phyloP scores from a whole-genome alignment of 37 sponge, comb jelly and placozoan species.

The Ephydatia muelleri region DNA sequence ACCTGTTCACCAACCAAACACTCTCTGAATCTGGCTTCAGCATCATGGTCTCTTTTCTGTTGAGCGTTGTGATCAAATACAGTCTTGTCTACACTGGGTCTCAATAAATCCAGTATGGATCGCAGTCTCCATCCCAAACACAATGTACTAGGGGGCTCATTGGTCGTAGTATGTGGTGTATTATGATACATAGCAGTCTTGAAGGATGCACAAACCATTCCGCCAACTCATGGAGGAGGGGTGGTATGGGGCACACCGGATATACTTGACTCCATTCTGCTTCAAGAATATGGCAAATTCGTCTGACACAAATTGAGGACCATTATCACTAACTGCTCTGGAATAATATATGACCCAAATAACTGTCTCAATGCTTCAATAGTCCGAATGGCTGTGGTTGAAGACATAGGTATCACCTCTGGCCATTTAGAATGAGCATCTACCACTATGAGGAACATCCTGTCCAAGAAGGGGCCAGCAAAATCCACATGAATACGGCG shows the following conservation, averaged over 20 bases:
- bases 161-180: constrained; percentile 38
- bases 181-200: constrained; percentile 13
- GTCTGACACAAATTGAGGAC: constrained; percentile 6
- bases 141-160: constrained; percentile 14
- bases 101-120: constrained; percentile 4
- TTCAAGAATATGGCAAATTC: neutral
- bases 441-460: neutral
- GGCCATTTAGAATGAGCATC: constrained; percentile 4
- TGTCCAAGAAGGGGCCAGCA: neutral
- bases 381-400: neutral
- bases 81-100: neutral
- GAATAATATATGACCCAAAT: neutral
- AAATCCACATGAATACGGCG: neutral
- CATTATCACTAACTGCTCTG: constrained; percentile 8
- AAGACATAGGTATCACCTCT: neutral
- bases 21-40: constrained; percentile 5
- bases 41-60: constrained; percentile 37
- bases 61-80: constrained; percentile 10
- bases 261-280: constrained; percentile 31
- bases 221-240: constrained; percentile 12
- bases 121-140: constrained; percentile 7
- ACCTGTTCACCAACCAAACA: constrained; percentile 15
- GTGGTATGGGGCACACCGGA: constrained; percentile 36
- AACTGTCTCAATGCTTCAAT: constrained; percentile 1
- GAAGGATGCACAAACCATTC: constrained; percentile 22